phyloP scores from a whole-genome alignment of 2,797 vertebrate genomes.

The Syngnathus rostellatus region DNA sequence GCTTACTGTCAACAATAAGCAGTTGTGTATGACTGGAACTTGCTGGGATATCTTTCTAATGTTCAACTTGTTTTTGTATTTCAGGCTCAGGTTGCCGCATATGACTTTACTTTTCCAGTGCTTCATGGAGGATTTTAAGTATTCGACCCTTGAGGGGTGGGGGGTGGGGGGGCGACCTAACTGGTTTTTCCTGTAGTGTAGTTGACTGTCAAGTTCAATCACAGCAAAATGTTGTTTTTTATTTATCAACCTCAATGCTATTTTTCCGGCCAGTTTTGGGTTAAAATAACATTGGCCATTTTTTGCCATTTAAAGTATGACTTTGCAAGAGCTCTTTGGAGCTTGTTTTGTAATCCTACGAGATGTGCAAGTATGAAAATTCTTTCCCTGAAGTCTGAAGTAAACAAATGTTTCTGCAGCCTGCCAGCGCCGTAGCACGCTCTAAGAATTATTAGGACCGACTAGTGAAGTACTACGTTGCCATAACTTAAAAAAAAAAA shows the following conservation, averaged over 20 bases:
- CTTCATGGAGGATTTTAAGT: not conserved
- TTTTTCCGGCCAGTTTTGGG: too few species aligned
- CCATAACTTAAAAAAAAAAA: conserved; percentile 2
- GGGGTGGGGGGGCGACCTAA: not conserved
- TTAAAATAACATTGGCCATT: not conserved
- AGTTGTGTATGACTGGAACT: not conserved
- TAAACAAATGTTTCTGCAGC: conserved; percentile 41
- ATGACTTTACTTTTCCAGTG: not conserved
- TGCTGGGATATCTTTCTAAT: not conserved
- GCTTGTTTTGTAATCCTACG: not conserved
- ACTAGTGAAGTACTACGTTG: not conserved
- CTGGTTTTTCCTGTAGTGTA: too few species aligned
- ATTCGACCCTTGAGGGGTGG: not conserved
- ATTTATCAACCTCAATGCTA: too few species aligned
- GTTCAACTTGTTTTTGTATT: not conserved
- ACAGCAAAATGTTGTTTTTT: not conserved
- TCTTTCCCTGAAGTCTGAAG: conserved; percentile 19
- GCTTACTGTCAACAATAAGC: not conserved
- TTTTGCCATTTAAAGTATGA: not conserved
- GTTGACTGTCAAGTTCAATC: too few species aligned
- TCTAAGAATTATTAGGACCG: conserved; percentile 2
- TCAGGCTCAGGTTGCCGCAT: not conserved
- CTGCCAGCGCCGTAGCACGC: conserved; percentile 4
- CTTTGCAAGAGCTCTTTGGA: not conserved
- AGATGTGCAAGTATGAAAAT: conserved; percentile 14